Conservation (phyloP, 1,140 invertebrate species). For the Sarcophaga peregrina region DNA sequence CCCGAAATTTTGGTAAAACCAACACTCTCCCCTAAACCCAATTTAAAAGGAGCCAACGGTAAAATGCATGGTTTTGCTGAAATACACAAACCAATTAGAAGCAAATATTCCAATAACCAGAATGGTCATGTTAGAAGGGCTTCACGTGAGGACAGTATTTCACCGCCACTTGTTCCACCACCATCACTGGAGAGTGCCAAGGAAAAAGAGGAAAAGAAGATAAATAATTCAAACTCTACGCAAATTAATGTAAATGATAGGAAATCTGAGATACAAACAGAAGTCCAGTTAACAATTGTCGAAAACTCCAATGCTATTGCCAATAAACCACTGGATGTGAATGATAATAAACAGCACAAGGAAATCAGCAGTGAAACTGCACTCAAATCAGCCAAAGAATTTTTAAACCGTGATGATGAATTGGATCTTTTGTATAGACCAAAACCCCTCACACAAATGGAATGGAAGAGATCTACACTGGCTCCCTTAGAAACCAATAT, state of each 20-base stretch:
- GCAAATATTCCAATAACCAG: not conserved
- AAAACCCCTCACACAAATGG: slow-evolving; percentile 30
- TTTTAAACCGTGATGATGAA: slow-evolving; percentile 3
- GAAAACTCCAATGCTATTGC: not conserved
- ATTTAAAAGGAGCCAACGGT: not conserved
- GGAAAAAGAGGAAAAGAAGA: not conserved
- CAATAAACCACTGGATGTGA: not conserved
- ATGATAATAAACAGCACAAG: not conserved
- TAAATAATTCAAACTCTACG: not conserved
- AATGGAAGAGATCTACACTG: slow-evolving; percentile 47
- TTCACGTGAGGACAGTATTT: not conserved
- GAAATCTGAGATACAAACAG: not conserved
- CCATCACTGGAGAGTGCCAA: not conserved
- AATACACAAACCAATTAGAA: slow-evolving; percentile 42
- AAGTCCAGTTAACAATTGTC: not conserved
- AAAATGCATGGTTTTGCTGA: slow-evolving; percentile 33
- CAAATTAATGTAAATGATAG: not conserved
- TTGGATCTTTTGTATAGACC: slow-evolving; percentile 41
- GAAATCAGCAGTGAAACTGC: not conserved
- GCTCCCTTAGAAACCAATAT: slow-evolving; percentile 44
- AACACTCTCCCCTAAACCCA: slow-evolving; percentile 38
- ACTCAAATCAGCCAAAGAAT: not conserved
- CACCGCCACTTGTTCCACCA: not conserved
- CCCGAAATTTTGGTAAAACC: slow-evolving; percentile 33
- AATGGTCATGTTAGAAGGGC: slow-evolving; percentile 23